phyloP scores from a whole-genome alignment of 2,797 vertebrate species.

The Chloroceryle amazona region DNA sequence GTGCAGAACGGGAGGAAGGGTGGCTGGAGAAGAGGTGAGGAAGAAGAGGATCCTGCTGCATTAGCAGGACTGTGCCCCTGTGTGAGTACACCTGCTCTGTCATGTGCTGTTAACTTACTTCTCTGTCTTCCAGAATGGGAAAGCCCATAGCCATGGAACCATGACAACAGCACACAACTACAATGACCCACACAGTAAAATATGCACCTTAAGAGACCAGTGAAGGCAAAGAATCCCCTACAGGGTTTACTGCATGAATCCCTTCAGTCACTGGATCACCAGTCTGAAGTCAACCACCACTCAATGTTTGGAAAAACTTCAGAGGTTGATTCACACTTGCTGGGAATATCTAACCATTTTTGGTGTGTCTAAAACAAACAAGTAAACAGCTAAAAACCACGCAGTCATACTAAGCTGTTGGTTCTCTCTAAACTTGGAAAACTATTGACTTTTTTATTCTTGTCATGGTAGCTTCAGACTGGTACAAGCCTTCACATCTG shows the following conservation, averaged over 20 bases:
- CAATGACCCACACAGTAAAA: slow-evolving; percentile 6
- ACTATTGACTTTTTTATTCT: not conserved
- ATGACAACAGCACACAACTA: slow-evolving; percentile 41
- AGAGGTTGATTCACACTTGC: not conserved
- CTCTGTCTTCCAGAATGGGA: not conserved
- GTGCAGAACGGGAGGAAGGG: not conserved
- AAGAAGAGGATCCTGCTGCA: not conserved
- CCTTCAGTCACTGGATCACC: not conserved
- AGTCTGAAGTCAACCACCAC: not conserved
- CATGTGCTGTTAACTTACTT: not conserved
- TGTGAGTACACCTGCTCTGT: not conserved
- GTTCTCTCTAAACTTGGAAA: not conserved
- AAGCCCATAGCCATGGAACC: slow-evolving; percentile 11
- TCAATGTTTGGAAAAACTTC: not conserved
- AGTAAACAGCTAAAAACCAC: accelerated
- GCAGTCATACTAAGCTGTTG: accelerated
- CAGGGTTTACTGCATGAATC: not conserved
- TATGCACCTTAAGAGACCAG: not conserved
- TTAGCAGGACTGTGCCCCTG: not conserved
- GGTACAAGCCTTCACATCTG: not conserved
- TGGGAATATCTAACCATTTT: not conserved
- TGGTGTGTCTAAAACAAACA: not conserved
- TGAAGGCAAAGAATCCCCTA: not conserved
- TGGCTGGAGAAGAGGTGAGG: not conserved
- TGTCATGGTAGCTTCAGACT: not conserved